Evolutionary conservation across 2,113 vertebrate species (phyloP), one percentile per base, ranked within the genome.

Genomic region (Gobius niger): DNA sequence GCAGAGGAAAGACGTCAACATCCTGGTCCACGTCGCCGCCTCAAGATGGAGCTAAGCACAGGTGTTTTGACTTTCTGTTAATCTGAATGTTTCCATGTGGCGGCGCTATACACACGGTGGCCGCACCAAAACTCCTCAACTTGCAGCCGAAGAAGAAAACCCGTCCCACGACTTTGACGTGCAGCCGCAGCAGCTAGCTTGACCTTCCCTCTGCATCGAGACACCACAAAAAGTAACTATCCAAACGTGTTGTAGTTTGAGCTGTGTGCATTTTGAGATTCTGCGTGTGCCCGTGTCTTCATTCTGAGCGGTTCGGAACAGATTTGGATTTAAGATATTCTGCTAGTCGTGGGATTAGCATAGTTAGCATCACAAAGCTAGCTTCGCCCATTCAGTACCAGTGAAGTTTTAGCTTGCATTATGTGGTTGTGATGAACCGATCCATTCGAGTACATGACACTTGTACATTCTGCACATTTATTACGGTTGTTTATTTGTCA

Each of bases 121-220:
- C 11, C 9, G 9, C 2, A 11, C 12, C 12, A 18, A 42, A 13
- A 19, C 73, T 4, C 18, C 61, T 8, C 15, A 14, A 1, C 3
- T 0, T 6, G 64, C 7, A 6, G 71, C 24, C 77, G 79, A 87
- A 87, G 77, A 76, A 80, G 75, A 78, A 71, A 71, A 59, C 9
- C 18, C 11, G 3, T 49, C 10, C 65, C 67, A 61, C 82, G 88
- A 88, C 88, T 86, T 88, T 90, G 85, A 86, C 75, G 78, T 74
- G 52, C 34, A 73, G 66, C 56, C 34, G 42, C 6, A 57, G 3
- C 18, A 1, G 46, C 60, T 51, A 19, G 54, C 14, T 69, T 90
- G 88, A 90, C 88, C 88, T 90, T 90, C 76, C 52, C 18, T 13
- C 67, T 24, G 65, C 66, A 47, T 56, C 4, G 69, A 57, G 59